Base-by-base conservation (phyloP, 2,888 invertebrate genomes). In the Drosophila nr. medialis region DNA sequence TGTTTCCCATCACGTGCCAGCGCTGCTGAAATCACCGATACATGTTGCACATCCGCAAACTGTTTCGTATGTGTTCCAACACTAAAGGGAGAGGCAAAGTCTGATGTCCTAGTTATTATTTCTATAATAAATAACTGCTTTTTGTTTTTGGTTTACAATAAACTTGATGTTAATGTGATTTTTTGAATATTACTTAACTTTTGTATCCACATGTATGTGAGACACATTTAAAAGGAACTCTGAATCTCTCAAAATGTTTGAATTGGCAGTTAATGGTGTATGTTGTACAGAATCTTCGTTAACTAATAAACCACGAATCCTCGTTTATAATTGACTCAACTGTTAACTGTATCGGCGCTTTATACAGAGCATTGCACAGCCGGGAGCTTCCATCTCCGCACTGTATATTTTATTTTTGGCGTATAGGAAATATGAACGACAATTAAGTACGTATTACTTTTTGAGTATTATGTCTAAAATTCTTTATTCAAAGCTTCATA, bases 61-160 rank as follows among this genome's bases (percentile, higher is more conserved):
- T 6, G 81, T 89, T 71, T 91, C 91, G 4, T 91, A 90, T 64
- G 89, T 90, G 15, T 89, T 85, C 66, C 91, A 90, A 49, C 71
- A 55, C 48, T 68, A 49, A 54, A n/a, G 64, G 34, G 58, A 71
- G 66, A 54, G 55, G 38, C 38, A 61, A 45, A 66, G 60, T 72
- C 67, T 64, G 67, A 72, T 62, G 38, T 53, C 49, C 40, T 48
- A 42, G 10, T 21, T 38, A 48, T 34, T 36, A 73, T 10, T 36
- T 72, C 18, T 36, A 32, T 11, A 50, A 36, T 21, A 40, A 21
- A 56, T n/a, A 32, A 24, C 4, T 62, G 24, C 27, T 62, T 55
- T 30, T 24, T 56, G 29, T 68, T 53, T 27, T 38, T 73, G 27
- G 1, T 51, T 58, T 36, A 21, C 7, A 75, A 64, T 60, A 61